These are phyloP conservation scores for Schizopygopsis malacanthus DNA, from an alignment of 2,797 vertebrate genomes.

Conservation along the genomic window DNA sequence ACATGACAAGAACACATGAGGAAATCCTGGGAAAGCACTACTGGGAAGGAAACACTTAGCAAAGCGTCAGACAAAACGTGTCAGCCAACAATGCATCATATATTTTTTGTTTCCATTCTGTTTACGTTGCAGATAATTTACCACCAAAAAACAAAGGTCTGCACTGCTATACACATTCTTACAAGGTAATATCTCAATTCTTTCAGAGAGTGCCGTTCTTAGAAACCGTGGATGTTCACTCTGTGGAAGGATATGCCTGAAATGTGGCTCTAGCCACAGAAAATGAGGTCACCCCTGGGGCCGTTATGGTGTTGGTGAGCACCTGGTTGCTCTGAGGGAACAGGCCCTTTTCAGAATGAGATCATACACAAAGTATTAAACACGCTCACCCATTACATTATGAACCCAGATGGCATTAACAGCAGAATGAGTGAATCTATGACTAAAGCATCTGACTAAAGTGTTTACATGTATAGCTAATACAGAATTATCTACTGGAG, in stretches of 20 bases:
- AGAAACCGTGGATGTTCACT: conserved; percentile 28
- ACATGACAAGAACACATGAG: not conserved
- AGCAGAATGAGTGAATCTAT: not conserved
- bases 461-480: not conserved
- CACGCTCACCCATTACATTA: not conserved
- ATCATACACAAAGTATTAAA: conserved; percentile 20
- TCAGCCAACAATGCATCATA: not conserved
- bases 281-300: conserved; percentile 47
- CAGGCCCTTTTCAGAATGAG: conserved; percentile 10
- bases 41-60: conserved; percentile 19
- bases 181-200: not conserved
- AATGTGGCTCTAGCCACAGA: conserved; percentile 33
- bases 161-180: not conserved
- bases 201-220: not conserved
- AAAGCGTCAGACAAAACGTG: not conserved
- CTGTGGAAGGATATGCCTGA: conserved; percentile 25
- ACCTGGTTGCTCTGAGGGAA: conserved; percentile 33
- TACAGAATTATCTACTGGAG: not conserved
- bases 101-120: not conserved
- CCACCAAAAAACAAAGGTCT: not conserved
- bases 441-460: not conserved
- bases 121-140: not conserved
- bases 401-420: not conserved
- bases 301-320: conserved; percentile 24
- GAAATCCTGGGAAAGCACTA: not conserved